Evolutionary conservation across 2,797 vertebrate genomes (phyloP).

Genomic region (Psittacula derbiana): DNA sequence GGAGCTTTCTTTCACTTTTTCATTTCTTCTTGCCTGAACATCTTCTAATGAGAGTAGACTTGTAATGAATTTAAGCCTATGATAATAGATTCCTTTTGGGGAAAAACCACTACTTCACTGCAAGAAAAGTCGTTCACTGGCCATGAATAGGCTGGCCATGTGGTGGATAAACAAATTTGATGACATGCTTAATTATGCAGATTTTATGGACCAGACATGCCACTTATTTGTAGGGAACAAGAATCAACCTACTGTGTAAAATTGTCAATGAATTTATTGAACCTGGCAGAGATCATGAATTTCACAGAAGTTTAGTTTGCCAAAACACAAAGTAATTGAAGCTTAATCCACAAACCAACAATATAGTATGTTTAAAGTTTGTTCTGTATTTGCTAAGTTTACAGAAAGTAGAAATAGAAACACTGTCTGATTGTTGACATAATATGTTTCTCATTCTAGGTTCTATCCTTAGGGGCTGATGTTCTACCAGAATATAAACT

Average conservation of each 20-base stretch:
- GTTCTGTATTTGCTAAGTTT: not conserved
- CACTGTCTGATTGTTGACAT: not conserved
- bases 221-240: not conserved
- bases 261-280: not conserved
- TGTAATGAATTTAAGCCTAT: not conserved
- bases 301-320: not conserved
- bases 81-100: not conserved
- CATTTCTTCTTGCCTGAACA: not conserved
- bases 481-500: conserved; percentile 98
- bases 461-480: conserved; percentile 95
- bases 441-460: conserved; percentile 74
- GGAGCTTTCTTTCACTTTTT: not conserved
- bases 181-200: not conserved
- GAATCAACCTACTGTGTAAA: not conserved
- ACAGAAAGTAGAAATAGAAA: not conserved
- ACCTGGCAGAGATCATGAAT: not conserved
- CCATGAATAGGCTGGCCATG: not conserved
- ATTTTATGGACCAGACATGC: not conserved
- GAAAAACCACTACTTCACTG: not conserved
- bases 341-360: not conserved
- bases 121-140: not conserved
- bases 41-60: not conserved
- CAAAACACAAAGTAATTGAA: not conserved
- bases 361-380: not conserved
- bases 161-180: not conserved